Conservation (phyloP, 2,797 vertebrate species). For the Argya squamiceps region DNA sequence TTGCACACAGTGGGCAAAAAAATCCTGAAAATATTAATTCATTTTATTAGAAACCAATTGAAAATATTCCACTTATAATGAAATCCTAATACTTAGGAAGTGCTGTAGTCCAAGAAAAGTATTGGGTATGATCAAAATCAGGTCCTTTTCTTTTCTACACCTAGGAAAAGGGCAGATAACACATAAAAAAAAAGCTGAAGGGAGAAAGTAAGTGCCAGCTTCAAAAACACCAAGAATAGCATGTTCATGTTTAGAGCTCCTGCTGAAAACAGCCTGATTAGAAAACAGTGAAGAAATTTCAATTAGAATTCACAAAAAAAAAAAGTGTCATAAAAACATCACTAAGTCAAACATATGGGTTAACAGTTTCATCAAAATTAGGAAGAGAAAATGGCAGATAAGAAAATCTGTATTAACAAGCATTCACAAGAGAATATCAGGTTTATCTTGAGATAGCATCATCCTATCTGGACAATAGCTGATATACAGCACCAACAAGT, state of each 20-base stretch:
- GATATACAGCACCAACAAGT: neutral
- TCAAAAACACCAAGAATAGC: neutral
- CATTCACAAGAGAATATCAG: neutral
- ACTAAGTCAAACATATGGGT: neutral
- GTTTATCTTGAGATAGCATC: neutral
- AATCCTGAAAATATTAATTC: neutral
- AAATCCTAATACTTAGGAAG: neutral
- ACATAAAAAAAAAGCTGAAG: neutral
- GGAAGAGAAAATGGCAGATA: neutral
- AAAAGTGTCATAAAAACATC: neutral
- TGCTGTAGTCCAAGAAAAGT: neutral
- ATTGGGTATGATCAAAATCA: neutral
- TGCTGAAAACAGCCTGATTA: neutral
- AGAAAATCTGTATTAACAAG: neutral
- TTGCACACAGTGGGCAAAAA: neutral
- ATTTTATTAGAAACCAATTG: neutral
- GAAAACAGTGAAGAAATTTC: neutral
- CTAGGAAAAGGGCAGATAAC: neutral
- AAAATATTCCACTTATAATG: neutral
- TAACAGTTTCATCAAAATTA: slow-evolving; percentile 27
- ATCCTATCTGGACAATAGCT: neutral
- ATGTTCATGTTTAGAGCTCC: neutral
- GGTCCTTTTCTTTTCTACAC: neutral
- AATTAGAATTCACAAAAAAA: neutral
- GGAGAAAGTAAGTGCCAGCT: neutral